Conservation (phyloP, 2,888 invertebrate species). For the Drosophila histrio region DNA sequence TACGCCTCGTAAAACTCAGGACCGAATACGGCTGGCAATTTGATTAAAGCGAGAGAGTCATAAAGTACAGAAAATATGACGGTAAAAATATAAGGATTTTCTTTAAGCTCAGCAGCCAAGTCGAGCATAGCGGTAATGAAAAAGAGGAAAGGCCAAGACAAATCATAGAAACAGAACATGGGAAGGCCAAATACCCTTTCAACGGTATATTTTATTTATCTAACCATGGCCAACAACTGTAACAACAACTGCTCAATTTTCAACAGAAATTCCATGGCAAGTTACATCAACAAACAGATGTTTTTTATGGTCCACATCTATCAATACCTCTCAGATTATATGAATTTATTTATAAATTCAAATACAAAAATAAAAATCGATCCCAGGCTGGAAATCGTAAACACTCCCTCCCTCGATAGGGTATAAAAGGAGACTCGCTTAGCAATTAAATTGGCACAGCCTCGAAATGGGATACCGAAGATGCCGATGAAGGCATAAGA, state of each 20-base stretch:
- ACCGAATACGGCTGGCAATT: conserved; percentile 51
- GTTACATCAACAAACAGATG: neutral
- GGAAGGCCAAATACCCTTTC: neutral
- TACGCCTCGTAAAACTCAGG: conserved; percentile 49
- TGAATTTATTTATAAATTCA: conserved; percentile 2
- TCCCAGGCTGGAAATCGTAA: neutral
- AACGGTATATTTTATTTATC: neutral
- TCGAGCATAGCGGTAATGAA: conserved; percentile 13
- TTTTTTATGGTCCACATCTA: neutral
- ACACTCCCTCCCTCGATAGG: conserved; percentile 9
- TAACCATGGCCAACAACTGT: neutral
- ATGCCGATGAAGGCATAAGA: conserved; percentile 50
- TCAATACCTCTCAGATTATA: neutral
- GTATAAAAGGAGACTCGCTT: conserved; percentile 29
- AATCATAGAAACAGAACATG: neutral
- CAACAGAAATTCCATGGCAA: neutral
- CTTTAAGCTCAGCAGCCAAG: conserved; percentile 49
- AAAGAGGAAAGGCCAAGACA: neutral
- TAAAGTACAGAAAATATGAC: conserved; percentile 44
- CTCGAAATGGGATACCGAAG: conserved; percentile 16
- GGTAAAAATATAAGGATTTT: conserved; percentile 46
- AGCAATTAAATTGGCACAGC: conserved; percentile 62
- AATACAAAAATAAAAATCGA: conserved; percentile 3
- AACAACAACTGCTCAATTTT: neutral
- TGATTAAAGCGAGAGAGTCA: conserved; percentile 53